Evolutionary conservation across 2,113 vertebrate genomes (phyloP).

Genomic region (Spea multiplicata): DNA sequence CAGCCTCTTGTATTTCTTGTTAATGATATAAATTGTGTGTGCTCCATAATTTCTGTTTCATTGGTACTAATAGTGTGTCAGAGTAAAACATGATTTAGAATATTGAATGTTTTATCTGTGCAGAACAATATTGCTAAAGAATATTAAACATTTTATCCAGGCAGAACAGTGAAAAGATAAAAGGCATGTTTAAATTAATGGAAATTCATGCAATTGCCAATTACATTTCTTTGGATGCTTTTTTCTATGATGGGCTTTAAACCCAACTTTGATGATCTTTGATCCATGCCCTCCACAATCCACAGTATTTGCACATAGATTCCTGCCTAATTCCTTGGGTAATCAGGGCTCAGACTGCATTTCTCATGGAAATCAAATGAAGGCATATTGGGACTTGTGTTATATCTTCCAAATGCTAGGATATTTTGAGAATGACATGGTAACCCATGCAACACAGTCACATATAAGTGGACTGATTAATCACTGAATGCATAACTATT

Average conservation of each 20-base stretch:
- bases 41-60: too few species aligned
- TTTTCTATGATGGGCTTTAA: slow-evolving; percentile 28
- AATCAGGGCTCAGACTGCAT: slow-evolving; percentile 42
- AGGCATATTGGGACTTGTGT: background rate
- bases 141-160: background rate
- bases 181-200: slow-evolving; percentile 27
- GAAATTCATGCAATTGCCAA: slow-evolving; percentile 26
- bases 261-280: slow-evolving; percentile 45
- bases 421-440: slow-evolving; percentile 1
- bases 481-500: too few species aligned
- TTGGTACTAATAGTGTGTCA: too few species aligned
- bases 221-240: slow-evolving; percentile 9
- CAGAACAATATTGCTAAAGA: too few species aligned
- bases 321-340: slow-evolving; percentile 42
- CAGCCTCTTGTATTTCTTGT: too few species aligned
- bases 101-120: too few species aligned
- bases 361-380: slow-evolving; percentile 38
- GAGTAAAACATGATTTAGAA: too few species aligned
- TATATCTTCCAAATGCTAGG: slow-evolving; percentile 1
- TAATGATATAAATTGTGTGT: too few species aligned
- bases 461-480: too few species aligned
- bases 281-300: slow-evolving; percentile 27
- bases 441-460: background rate
- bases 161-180: slow-evolving; percentile 13
- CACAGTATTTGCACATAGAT: slow-evolving; percentile 34